Conservation (phyloP, 2,888 invertebrate genomes). For the Cerastis rubricosa region DNA sequence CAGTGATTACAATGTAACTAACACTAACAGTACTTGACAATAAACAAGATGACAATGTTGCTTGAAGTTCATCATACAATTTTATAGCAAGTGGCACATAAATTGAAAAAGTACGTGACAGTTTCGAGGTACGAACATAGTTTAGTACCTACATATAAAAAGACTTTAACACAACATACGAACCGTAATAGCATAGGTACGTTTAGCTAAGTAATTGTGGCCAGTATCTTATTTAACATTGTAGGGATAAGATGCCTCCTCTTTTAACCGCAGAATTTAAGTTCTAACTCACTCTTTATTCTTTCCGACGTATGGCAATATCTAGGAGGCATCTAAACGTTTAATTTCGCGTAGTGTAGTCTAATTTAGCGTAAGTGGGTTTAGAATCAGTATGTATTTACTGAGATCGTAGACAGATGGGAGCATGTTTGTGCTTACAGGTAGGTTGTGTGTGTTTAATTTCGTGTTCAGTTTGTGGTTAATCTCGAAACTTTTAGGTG, state of each 20-base stretch:
- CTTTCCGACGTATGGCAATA: background rate
- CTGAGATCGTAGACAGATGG: slow-evolving; percentile 20
- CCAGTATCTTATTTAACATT: background rate
- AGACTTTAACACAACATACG: too few species aligned
- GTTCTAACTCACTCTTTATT: background rate
- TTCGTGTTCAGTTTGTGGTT: slow-evolving; percentile 5
- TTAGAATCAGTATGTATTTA: slow-evolving; percentile 16
- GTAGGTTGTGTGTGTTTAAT: slow-evolving; percentile 1
- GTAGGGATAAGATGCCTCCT: background rate
- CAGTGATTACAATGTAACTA: background rate
- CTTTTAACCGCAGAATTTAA: background rate
- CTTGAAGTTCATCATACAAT: background rate
- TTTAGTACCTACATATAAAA: background rate
- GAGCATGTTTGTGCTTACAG: slow-evolving; percentile 27
- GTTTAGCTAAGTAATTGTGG: background rate
- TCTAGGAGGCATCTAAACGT: background rate
- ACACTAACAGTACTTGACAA: background rate
- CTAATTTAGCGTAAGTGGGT: background rate
- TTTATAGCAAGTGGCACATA: background rate
- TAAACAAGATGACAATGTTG: background rate
- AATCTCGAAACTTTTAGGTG: slow-evolving; percentile 10
- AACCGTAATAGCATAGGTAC: background rate
- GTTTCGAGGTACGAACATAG: background rate
- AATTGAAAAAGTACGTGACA: slow-evolving; percentile 17
- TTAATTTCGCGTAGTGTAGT: background rate